Base-by-base conservation (phyloP, 2,797 vertebrate species). In the Sebastes itinus region DNA sequence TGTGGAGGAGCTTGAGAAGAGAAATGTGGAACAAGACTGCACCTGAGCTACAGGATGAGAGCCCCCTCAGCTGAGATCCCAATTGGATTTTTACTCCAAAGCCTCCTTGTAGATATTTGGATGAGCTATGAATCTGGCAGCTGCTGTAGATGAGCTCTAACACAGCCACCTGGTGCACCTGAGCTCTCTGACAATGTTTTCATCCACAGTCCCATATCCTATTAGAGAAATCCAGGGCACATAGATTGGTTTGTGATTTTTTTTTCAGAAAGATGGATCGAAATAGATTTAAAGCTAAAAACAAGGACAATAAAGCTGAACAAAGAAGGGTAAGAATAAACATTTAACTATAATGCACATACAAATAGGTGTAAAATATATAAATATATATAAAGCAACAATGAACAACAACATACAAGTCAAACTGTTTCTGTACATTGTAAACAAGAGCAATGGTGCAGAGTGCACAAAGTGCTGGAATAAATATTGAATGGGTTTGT, bases 21-120 rank as follows among this genome's bases (percentile, higher is more conserved):
- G 71, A 58, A 82, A 73, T 78, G 83, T 68, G 62, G 71, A 58
- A 59, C 25, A 54, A 61, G 55, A 75, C 25, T 72, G 78, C 91
- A 92, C 81, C 86, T 93, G 91, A 80, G 84, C 56, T 75, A 2
- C 71, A 69, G 63, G 62, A 72, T 69, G 62, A 79, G 73, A 67
- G 74, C 14, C 58, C 32, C 32, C 65, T 81, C 69, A 77, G 66
- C 30, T 76, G 23, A 66, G 28, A 62, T 61, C 49, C 58, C 20
- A 71, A 58, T 75, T 71, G 20, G 49, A 72, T 79, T 82, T 71
- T 70, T 69, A 63, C 62, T 62, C 46, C 1, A 14, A 42, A 52
- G 66, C 62, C 76, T 87, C 54, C 67, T 82, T 63, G 55, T 30
- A 77, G 52, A 77, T 63, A 63, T 71, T 58, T 52, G 68, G 63